phyloP scores from a whole-genome alignment of 2,113 vertebrate species.

The Cygnus atratus region DNA sequence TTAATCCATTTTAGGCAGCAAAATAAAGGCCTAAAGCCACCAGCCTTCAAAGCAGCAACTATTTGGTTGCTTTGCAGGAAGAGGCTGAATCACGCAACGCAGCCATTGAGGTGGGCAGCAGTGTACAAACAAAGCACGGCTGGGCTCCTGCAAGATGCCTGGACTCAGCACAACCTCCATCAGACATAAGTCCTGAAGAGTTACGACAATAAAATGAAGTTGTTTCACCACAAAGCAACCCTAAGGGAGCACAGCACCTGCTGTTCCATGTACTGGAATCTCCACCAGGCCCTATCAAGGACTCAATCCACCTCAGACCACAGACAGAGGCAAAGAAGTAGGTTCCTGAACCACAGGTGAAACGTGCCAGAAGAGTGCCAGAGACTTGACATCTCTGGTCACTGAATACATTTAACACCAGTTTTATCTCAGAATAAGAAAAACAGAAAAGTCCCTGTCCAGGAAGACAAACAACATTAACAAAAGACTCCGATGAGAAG shows the following conservation, averaged over 20 bases:
- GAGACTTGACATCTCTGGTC: neutral
- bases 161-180: neutral
- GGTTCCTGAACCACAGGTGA: neutral
- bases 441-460: neutral
- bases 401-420: neutral
- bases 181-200: neutral
- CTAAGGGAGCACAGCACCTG: neutral
- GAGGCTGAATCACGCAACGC: neutral
- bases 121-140: neutral
- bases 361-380: neutral
- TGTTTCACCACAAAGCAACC: neutral
- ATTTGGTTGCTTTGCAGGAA: neutral
- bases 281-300: neutral
- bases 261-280: neutral
- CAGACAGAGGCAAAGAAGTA: neutral
- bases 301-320: neutral
- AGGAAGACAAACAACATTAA: neutral
- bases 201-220: neutral
- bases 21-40: neutral
- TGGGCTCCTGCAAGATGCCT: neutral
- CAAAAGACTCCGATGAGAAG: neutral
- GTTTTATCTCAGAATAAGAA: neutral
- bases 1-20: neutral
- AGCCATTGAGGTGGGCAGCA: neutral
- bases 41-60: neutral